Base-by-base conservation (phyloP, 2,888 invertebrate genomes). In the Halocaridina rubra region DNA sequence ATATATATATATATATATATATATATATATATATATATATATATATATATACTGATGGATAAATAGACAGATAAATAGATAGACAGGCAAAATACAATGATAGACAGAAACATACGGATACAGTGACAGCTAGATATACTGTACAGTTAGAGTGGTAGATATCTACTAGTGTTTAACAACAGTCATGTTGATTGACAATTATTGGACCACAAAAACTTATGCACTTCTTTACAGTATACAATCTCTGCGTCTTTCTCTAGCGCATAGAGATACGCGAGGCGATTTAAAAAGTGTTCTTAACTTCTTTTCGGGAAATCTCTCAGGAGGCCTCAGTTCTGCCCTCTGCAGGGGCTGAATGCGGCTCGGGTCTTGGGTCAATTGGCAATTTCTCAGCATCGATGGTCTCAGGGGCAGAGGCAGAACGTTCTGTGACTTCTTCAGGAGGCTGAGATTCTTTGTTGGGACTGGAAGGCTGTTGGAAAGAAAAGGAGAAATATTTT, bases 361-460 rank as follows among this genome's bases (percentile, higher is more conserved):
- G 77, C 22, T 82, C 69, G 2, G 32, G 81, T 30, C 72, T 22
- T 10, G 61, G n/a, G 4, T 82, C 82, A n/a, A 69, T 30, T 7
- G 71, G 30, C 5, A 78, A 30, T 3, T 59, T n/a, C 46, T 78
- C 77, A 13, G 76, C 7, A 5, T 67, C 53, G 10, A 82, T 39
- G 27, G 59, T 71, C 46, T 82, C 82, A 39, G 78, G 77, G 22
- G 72, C 82, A 24, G 82, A 78, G 71, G 78, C 72, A 1, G 77
- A 78, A 7, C 82, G 72, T 29, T 69, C 33, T 19, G 19, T 16
- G 10, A 46, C 39, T 22, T 32, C 32, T 32, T 10, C 30, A n/a
- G 76, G 32, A 10, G 59, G 24, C 8, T 74, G 72, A 10, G 69
- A 29, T 13, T 3, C 53, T 53, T 53, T 53, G 19, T 16, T 53